Conservation (phyloP, 2,113 vertebrate species). For the Labeo rohita region DNA sequence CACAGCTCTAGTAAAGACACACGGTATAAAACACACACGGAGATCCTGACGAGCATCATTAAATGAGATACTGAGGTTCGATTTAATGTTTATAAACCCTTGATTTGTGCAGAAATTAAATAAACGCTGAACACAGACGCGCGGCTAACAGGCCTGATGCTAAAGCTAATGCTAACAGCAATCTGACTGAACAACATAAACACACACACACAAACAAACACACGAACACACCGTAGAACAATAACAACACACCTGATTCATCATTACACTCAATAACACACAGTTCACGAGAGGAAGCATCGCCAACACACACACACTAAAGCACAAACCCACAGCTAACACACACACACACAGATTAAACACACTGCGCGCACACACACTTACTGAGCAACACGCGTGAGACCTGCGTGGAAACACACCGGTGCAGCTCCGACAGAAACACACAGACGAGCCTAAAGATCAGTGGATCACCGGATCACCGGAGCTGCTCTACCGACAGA, state of each 20-base stretch:
- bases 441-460: not conserved
- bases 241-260: conserved; percentile 1
- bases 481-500: not conserved
- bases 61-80: too few relatives aligned
- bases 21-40: not conserved
- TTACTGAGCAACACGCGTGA: conserved; percentile 11
- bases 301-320: not conserved
- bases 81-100: not conserved
- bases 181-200: not conserved
- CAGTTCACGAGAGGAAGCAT: not conserved
- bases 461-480: not conserved
- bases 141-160: conserved; percentile 44
- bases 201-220: not conserved
- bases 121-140: conserved; percentile 19
- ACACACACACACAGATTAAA: not conserved
- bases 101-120: not conserved
- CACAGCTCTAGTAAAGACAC: not conserved
- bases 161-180: conserved; percentile 39
- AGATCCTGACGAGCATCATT: not conserved
- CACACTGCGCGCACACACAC: conserved; percentile 8
- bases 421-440: not conserved
- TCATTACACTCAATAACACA: not conserved
- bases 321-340: not conserved
- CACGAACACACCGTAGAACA: not conserved
- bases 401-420: not conserved